These are phyloP conservation scores for Alentia gelatinosa DNA, from an alignment of 2,888 invertebrate species.

Conservation along the genomic window DNA sequence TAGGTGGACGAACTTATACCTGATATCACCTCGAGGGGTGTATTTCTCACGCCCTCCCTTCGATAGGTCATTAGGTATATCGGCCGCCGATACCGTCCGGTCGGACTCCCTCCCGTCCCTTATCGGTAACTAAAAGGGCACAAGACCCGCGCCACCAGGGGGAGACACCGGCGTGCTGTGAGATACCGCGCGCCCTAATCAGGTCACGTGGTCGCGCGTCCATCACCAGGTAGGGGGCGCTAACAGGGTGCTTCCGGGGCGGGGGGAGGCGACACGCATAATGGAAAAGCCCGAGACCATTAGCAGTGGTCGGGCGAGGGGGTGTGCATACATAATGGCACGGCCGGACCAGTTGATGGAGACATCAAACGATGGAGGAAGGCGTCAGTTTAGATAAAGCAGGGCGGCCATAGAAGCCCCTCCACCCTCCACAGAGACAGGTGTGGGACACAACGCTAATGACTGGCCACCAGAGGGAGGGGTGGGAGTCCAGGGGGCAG, in stretches of 20 bases:
- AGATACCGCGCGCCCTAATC: background rate
- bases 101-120: background rate
- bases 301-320: background rate
- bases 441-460: background rate
- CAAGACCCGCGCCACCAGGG: background rate
- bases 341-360: background rate
- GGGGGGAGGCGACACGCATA: background rate
- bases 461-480: background rate
- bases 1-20: too few species aligned
- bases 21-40: too few species aligned
- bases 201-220: background rate
- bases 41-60: too few species aligned
- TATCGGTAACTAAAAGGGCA: background rate
- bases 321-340: background rate
- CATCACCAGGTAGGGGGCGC: background rate
- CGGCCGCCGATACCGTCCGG: too few species aligned
- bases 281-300: background rate
- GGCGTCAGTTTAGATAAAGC: slow-evolving; percentile 9
- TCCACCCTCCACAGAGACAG: background rate
- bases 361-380: background rate
- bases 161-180: background rate
- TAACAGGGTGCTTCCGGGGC: background rate
- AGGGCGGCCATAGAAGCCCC: background rate
- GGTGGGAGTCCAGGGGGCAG: background rate
- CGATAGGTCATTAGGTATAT: too few species aligned